These are phyloP conservation scores for Prunella himalayana DNA, from an alignment of 2,113 vertebrate species.

Conservation along the genomic window DNA sequence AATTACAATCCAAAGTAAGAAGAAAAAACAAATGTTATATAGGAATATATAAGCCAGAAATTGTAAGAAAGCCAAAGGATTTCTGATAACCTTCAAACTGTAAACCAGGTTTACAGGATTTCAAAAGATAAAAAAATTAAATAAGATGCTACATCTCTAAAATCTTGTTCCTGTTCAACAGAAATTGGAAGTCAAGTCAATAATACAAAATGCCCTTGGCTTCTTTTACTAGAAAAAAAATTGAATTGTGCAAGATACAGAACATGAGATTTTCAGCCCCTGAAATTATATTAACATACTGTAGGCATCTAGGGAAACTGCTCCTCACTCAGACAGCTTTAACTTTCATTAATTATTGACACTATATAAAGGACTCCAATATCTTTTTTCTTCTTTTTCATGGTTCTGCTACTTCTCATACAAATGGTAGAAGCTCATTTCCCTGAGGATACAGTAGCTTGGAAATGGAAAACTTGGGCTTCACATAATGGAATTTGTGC, in stretches of 20 bases:
- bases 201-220: background rate
- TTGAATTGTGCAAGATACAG: background rate
- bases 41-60: background rate
- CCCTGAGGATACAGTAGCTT: background rate
- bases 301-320: background rate
- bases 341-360: background rate
- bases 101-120: constrained; percentile 53
- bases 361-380: background rate
- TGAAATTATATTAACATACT: background rate
- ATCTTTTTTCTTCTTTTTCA: background rate
- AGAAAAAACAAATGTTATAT: background rate
- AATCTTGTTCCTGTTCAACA: background rate
- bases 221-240: constrained; percentile 28
- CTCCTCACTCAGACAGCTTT: background rate
- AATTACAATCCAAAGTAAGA: constrained; percentile 73
- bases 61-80: constrained; percentile 47
- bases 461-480: background rate
- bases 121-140: background rate
- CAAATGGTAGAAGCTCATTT: background rate
- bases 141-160: background rate
- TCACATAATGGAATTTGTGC: background rate
- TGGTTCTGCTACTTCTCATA: background rate
- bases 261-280: constrained; percentile 4
- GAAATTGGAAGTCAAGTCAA: background rate
- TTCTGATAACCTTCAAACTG: constrained; percentile 77